Evolutionary conservation across 2,797 vertebrate species (phyloP).

Genomic region (Tenualosa ilisha): DNA sequence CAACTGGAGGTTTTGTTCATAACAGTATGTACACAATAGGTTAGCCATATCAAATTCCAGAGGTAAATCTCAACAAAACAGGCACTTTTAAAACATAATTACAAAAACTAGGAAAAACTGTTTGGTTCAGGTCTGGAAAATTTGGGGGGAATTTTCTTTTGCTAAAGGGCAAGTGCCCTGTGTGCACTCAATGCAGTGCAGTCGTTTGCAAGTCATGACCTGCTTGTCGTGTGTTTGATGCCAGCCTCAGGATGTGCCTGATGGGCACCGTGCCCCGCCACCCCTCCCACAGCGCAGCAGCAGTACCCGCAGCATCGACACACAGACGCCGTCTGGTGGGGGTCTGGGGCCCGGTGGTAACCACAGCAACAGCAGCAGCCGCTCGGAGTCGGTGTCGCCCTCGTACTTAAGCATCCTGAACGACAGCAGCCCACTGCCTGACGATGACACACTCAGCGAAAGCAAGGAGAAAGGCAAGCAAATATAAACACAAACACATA

Average conservation of each 20-base stretch:
- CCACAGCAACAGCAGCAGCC: constrained; percentile 95
- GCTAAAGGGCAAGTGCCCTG: too few species aligned
- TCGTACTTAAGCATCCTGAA: constrained; percentile 92
- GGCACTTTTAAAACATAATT: too few species aligned
- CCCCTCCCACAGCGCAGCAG: constrained; percentile 86
- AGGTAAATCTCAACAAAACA: too few species aligned
- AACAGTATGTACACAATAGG: too few species aligned
- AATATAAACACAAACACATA: neutral
- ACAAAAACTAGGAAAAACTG: too few species aligned
- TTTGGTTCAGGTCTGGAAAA: too few species aligned
- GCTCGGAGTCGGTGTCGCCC: constrained; percentile 93
- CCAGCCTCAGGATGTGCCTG: constrained; percentile 96
- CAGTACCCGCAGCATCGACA: constrained; percentile 96
- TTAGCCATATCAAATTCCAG: too few species aligned
- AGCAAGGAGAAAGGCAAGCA: constrained; percentile 88
- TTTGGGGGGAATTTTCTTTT: too few species aligned
- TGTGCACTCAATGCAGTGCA: neutral
- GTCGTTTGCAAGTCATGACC: neutral
- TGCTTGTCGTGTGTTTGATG: constrained; percentile 18
- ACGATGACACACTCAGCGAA: constrained; percentile 78
- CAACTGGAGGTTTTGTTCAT: too few species aligned
- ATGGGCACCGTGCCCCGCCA: constrained; percentile 87
- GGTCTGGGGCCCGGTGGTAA: constrained; percentile 78
- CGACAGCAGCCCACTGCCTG: constrained; percentile 88
- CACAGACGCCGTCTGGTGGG: constrained; percentile 91